Evolutionary conservation across 2,888 invertebrate genomes (phyloP).

Genomic region (Sarcophaga rosellei): DNA sequence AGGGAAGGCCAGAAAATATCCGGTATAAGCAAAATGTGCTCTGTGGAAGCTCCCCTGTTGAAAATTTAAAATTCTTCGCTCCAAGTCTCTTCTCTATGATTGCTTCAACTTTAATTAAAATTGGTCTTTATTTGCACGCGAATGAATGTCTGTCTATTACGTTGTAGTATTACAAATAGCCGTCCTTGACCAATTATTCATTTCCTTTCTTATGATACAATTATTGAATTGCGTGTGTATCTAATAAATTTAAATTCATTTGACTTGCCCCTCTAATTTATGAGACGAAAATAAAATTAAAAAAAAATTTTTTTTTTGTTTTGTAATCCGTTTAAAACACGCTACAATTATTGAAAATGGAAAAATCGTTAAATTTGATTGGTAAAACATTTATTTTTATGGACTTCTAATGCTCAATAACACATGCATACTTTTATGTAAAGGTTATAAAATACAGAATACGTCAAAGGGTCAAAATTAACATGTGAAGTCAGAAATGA

Average conservation of each 20-base stretch:
- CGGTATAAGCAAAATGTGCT: no score
- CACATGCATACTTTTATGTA: no score
- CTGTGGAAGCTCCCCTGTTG: no score
- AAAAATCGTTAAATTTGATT: conserved; percentile 16
- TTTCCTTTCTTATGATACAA: neutral
- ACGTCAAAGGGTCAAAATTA: no score
- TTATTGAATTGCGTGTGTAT: conserved; percentile 6
- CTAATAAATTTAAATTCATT: conserved; percentile 3
- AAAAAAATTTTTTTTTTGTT: conserved; percentile 21
- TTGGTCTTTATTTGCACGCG: neutral
- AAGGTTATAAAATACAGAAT: no score
- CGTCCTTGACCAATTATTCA: neutral
- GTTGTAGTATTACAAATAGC: neutral
- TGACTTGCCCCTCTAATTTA: conserved; percentile 1
- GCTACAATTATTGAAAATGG: conserved; percentile 3
- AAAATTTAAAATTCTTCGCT: no score
- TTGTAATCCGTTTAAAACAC: neutral
- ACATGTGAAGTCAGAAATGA: no score
- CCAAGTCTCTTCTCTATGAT: no score
- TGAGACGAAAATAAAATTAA: neutral
- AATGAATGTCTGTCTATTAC: neutral
- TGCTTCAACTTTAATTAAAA: neutral
- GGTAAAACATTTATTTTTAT: conserved; percentile 8
- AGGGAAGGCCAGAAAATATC: no score
- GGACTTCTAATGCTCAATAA: neutral